Percentiles rank a stretch among this genome's conserved stretches.
These are phyloP conservation scores for Oxytorus armatus DNA, from an alignment of 2,888 invertebrate species.

Conservation along the genomic window DNA sequence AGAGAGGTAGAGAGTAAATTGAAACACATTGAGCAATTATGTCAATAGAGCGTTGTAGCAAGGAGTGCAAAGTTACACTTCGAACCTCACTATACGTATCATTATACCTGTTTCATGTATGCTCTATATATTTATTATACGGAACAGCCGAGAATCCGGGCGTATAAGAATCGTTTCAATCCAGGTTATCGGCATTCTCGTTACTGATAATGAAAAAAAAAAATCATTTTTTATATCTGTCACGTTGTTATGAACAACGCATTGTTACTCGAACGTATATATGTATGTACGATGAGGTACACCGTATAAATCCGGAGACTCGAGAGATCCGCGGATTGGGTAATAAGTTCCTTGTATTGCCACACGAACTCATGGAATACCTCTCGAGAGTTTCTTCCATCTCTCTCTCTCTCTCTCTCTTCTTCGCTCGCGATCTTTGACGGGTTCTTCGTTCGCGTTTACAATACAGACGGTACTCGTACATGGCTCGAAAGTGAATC, in stretches of 20 bases:
- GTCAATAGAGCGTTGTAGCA: conserved; percentile 64
- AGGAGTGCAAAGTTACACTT: conserved; percentile 53
- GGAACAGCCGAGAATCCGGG: not conserved
- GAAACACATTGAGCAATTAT: conserved; percentile 68
- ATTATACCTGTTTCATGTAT: conserved; percentile 53
- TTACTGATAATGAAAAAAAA: not conserved
- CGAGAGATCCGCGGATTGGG: conserved; percentile 75
- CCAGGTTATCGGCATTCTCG: conserved; percentile 10
- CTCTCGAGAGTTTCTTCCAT: conserved; percentile 52
- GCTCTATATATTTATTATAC: conserved; percentile 19
- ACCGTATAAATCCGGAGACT: conserved; percentile 32
- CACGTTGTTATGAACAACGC: not conserved
- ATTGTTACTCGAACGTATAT: not conserved
- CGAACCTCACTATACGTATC: conserved; percentile 58
- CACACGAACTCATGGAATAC: conserved; percentile 68
- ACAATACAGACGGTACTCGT: conserved; percentile 32
- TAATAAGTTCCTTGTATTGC: conserved; percentile 82
- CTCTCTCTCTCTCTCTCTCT: conserved; percentile 36
- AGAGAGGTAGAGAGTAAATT: conserved; percentile 56
- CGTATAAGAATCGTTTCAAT: conserved; percentile 19
- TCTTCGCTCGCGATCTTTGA: conserved; percentile 4
- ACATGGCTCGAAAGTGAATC: conserved; percentile 79
- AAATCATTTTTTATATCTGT: conserved; percentile 10
- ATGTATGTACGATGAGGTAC: conserved; percentile 8
- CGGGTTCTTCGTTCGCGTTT: conserved; percentile 22